Evolutionary conservation across 2,797 vertebrate species (phyloP), one percentile per base, ranked within the genome.

Genomic region (Sebastes hopkinsi): DNA sequence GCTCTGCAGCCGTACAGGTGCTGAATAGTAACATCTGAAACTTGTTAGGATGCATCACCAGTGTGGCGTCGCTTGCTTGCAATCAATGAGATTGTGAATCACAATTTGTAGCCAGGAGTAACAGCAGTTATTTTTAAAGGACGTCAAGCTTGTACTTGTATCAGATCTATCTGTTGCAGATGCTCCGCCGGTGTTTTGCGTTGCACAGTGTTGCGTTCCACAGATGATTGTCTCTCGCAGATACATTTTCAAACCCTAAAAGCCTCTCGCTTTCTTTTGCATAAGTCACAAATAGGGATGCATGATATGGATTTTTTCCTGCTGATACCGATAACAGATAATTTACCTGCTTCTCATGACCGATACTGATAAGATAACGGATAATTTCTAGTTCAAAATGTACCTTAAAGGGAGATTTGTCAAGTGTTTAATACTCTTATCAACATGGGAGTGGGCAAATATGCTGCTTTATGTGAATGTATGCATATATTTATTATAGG

Each of bases 381-480:
- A 18, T 46, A 1, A 18, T 46, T 46, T 18, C 16, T 20, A 42
- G 13, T 42, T 42, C 14, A 42, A 42, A 42, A 42, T 42, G 1
- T 1, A 42, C 38, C 6, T 16, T 6, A 42, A 7, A 42, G 14
- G 38, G 38, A 42, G 38, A 42, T 42, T 42, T 42, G 0, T 16
- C 38, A 42, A 42, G 38, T 16, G 0, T 42, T 16, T 42, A 42
- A 42, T 42, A 16, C 38, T 42, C 38, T 42, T 7, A 42, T 42
- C 14, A 1, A 3, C 38, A 16, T 42, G 13, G 38, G 38, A 16
- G 38, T 16, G 38, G 14, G 0, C 38, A 16, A 6, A 42, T 42
- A 16, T 42, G 14, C 38, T 42, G 14, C 38, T 6, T 42, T 42
- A 42, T 42, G 38, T 0, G 0, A 42, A 16, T 42, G 0, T 42